Evolutionary conservation across 2,888 invertebrate genomes (phyloP).

Genomic region (Rhopalosiphum nymphaeae): DNA sequence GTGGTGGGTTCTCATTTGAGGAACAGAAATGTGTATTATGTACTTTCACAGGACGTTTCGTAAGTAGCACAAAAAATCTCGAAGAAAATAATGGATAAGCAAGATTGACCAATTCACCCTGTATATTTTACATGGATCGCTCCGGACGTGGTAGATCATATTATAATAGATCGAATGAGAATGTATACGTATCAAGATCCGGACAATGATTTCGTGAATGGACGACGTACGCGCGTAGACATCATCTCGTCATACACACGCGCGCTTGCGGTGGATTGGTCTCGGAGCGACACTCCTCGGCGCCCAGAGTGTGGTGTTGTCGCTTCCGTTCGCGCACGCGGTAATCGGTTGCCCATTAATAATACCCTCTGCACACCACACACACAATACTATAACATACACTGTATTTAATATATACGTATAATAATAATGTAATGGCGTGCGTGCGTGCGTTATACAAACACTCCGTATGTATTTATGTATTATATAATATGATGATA

Average conservation of each 20-base stretch:
- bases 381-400: not conserved
- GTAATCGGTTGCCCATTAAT: slow-evolving; percentile 1
- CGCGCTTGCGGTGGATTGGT: slow-evolving; percentile 18
- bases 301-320: not conserved
- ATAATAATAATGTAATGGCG: not conserved
- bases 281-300: not conserved
- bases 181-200: not conserved
- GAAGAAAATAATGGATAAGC: no score
- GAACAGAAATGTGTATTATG: no score
- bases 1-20: no score
- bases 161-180: not conserved
- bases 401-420: not conserved
- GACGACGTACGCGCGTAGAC: not conserved
- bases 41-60: no score
- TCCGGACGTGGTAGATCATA: not conserved
- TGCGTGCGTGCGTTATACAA: not conserved
- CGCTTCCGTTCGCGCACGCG: slow-evolving; percentile 34
- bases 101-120: no score
- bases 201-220: not conserved
- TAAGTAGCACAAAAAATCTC: no score
- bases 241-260: not conserved
- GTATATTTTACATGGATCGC: not conserved
- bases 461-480: not conserved
- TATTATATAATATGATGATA: no score
- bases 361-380: not conserved